A percentile compares a stretch with the other conserved stretches of the same genome.
These are phyloP conservation scores for Cryptocheilus praepositus DNA, from an alignment of 2,888 invertebrate genomes.

Conservation along the genomic window DNA sequence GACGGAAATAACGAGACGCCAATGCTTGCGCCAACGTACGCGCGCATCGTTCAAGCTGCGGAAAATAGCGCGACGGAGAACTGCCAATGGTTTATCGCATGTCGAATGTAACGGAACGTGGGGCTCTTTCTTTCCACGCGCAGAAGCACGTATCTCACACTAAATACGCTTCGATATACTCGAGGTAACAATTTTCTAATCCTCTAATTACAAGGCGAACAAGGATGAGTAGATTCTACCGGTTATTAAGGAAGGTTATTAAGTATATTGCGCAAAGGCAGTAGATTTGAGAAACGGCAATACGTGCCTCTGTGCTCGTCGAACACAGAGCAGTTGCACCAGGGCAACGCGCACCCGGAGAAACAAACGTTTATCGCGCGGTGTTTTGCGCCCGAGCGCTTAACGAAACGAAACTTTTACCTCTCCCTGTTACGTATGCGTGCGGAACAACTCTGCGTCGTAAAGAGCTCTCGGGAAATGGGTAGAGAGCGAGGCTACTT, in stretches of 20 bases:
- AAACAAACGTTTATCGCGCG: no score
- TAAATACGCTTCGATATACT: slow-evolving; percentile 28
- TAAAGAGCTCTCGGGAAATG: no score
- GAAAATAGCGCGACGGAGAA: slow-evolving; percentile 15
- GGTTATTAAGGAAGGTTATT: slow-evolving; percentile 27
- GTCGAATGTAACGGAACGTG: slow-evolving; percentile 36
- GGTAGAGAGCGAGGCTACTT: no score
- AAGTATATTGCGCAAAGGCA: slow-evolving; percentile 9
- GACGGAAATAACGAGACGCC: no score
- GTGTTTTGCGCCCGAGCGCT: neutral
- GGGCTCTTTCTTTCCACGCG: slow-evolving; percentile 22
- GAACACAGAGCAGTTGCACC: neutral
- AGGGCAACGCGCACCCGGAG: neutral
- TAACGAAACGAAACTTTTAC: slow-evolving; percentile 1
- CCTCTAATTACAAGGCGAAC: slow-evolving; percentile 36
- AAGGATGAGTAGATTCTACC: slow-evolving; percentile 16
- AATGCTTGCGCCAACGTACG: no score
- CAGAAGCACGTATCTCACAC: slow-evolving; percentile 20
- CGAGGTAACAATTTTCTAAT: slow-evolving; percentile 36
- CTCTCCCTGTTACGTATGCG: no score
- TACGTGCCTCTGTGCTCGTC: neutral
- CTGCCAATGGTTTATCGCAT: slow-evolving; percentile 31
- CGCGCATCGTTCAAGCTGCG: no score
- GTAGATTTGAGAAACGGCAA: no score
- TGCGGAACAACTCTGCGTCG: no score